Base-by-base conservation (phyloP, 2,888 invertebrate species). In the Aricia artaxerxes region DNA sequence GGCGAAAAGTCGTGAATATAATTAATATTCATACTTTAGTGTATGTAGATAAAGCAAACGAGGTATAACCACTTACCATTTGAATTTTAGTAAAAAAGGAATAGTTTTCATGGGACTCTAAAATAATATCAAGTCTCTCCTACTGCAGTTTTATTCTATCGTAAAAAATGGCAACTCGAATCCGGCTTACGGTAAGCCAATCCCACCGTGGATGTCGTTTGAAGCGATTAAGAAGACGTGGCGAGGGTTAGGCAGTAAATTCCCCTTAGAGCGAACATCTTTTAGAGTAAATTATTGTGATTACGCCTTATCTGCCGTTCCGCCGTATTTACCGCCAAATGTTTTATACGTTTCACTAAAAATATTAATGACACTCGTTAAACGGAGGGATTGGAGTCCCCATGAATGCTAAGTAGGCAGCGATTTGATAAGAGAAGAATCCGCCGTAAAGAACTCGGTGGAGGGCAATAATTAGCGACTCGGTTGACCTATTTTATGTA, bases 261-360 rank as follows among this genome's bases (percentile, higher is more conserved):
- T 76, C 76, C 76, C 76, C 76, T 76, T 76, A 76, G 76, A 76
- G 49, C 76, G 76, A 76, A 49, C 76, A 76, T 76, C 76, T 76
- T 57, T 76, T 76, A 57, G 76, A 76, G 76, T 76, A 76, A 76
- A 76, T 76, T 76, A 76, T 76, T 76, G 76, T 76, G 76, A 76
- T 76, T 76, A 76, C 76, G 76, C 35, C 76, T 76, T 76, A 76
- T 76, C 76, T 76, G 76, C 35, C 76, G 53, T 76, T 53, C 35
- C 76, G 31, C 49, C 53, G 76, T 76, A 76, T 57, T 76, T 76
- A 24, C 76, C 76, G 35, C 35, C 76, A 57, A 57, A 76, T 76
- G 76, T 76, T 76, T 76, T 76, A 35, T 76, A 31, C 76, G 76
- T 57, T 76, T 76, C 24, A 57, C 53, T 76, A 76, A 76, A 69